Conservation (phyloP, 1,140 invertebrate genomes). For the Pseudomyrmex dendroicus region DNA sequence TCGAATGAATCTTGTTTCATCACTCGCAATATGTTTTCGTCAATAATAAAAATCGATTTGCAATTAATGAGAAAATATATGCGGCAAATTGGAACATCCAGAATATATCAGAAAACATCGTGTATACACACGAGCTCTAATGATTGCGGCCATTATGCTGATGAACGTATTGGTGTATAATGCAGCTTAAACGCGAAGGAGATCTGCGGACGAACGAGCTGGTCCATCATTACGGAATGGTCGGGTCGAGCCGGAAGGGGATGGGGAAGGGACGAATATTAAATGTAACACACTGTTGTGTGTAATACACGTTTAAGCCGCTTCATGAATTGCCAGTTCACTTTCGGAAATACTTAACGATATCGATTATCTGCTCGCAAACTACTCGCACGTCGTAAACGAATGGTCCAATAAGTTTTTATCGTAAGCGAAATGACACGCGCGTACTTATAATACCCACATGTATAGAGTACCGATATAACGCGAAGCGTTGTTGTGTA, state of each 20-base stretch:
- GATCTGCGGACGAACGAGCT: slow-evolving; percentile 22
- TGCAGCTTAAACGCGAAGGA: slow-evolving; percentile 61
- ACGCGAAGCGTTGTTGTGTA: neutral
- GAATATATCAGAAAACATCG: neutral
- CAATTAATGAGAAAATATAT: slow-evolving; percentile 18
- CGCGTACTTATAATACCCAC: slow-evolving; percentile 15
- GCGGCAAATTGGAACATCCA: slow-evolving; percentile 19
- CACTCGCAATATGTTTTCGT: neutral
- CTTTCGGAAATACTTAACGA: slow-evolving; percentile 51
- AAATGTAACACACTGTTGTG: slow-evolving; percentile 65
- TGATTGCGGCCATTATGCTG: slow-evolving; percentile 57
- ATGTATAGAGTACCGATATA: neutral
- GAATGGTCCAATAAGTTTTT: slow-evolving; percentile 24
- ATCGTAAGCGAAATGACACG: slow-evolving; percentile 29
- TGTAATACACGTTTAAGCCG: slow-evolving; percentile 54
- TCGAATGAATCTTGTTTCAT: slow-evolving; percentile 1
- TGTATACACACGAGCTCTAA: slow-evolving; percentile 9
- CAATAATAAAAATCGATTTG: neutral
- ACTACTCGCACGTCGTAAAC: slow-evolving; percentile 23
- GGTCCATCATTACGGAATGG: slow-evolving; percentile 53
- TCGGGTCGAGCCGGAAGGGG: neutral
- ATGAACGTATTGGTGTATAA: slow-evolving; percentile 62
- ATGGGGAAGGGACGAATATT: slow-evolving; percentile 51
- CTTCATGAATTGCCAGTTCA: slow-evolving; percentile 38
- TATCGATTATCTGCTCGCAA: slow-evolving; percentile 41